Evolutionary conservation across 2,888 invertebrate genomes (phyloP), one percentile per base, ranked within the genome.

Genomic region (Poecilobothrus nobilitatus): DNA sequence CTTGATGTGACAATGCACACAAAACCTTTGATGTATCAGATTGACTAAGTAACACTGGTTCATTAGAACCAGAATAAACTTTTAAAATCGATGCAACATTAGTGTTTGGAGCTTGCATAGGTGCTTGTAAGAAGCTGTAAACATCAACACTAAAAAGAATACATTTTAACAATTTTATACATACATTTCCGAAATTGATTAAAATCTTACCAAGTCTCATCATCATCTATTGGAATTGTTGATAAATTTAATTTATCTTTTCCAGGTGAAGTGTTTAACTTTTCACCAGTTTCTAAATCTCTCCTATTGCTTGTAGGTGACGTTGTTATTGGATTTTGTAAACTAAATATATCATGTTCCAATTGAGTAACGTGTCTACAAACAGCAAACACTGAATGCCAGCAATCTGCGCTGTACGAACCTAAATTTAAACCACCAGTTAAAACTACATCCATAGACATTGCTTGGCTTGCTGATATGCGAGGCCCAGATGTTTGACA

Each of bases 341-440:
- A 89, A 34, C 94, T 94, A 76, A 95, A 95, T 73, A 94, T 87
- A 0, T 91, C 90, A 78, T 95, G 95, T 76, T 97, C 97, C 76
- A 97, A 83, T 76, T 92, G 92, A 6, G 94, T 91, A 8, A 97
- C 93, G 78, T 96, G 95, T 62, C 95, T 89, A 74, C 95, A 95
- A 22, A 95, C 95, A 76, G 91, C 89, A 78, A 98, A 95, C 71
- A 97, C 93, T 78, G 97, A 95, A 72, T 92, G 91, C 97, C 97
- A 97, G 76, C 97, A 97, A 73, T 94, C 93, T 21, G 93, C 87
- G 34, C 95, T 93, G 77, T 95, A 95, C 62, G 95, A 94, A 6
- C 95, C 96, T 9, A 96, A 85, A 77, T 96, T 95, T 67, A 97
- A 83, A 2, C 96, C 95, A 71, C 91, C 87, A 68, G 89, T 90